A percentile compares a stretch with the other conserved stretches of the same genome.
Evolutionary conservation across 2,797 vertebrate species (phyloP).

Genomic region (Propithecus perrieri): DNA sequence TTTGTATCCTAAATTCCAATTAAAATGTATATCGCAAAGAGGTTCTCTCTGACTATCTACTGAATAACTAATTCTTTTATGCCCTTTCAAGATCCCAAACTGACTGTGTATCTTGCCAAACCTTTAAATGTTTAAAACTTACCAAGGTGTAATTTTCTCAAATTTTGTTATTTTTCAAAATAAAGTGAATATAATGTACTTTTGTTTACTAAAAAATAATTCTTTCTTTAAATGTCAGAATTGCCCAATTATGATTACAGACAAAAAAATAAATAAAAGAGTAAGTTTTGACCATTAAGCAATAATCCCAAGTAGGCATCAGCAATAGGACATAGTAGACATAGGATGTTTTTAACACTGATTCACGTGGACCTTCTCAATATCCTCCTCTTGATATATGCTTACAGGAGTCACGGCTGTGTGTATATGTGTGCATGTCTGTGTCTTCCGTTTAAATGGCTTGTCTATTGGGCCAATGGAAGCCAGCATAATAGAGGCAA

Average conservation of each 20-base stretch:
- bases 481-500: background rate
- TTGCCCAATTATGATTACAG: background rate
- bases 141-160: conserved; percentile 14
- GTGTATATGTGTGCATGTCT: background rate
- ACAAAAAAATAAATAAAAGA: background rate
- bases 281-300: background rate
- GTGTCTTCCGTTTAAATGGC: background rate
- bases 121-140: background rate
- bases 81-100: background rate
- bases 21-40: background rate
- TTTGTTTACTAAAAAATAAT: conserved; percentile 8
- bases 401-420: background rate
- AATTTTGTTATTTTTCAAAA: conserved; percentile 26
- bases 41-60: background rate
- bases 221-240: conserved; percentile 13
- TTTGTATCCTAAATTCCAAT: background rate
- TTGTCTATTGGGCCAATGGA: background rate
- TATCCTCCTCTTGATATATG: background rate
- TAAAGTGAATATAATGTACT: background rate
- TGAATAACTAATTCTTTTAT: background rate
- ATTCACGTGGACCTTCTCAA: background rate
- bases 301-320: background rate
- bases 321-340: background rate
- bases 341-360: background rate
- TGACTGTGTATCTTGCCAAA: background rate